Conservation (phyloP, 2,888 invertebrate species). For the Heliconius sara region DNA sequence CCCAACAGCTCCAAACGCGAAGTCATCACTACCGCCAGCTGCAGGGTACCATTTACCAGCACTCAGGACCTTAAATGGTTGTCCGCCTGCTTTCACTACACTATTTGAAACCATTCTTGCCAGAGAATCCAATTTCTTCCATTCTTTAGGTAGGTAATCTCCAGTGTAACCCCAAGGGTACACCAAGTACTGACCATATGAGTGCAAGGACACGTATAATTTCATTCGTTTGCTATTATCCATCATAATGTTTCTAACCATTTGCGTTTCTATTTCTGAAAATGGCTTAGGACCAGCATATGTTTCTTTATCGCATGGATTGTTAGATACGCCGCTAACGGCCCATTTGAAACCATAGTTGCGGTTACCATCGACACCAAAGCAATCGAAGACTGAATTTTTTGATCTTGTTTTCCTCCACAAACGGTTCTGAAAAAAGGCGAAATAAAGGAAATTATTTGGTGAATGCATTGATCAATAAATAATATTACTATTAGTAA, state of each 20-base stretch:
- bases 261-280: conserved; percentile 85
- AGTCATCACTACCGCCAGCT: conserved; percentile 86
- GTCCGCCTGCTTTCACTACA: conserved; percentile 72
- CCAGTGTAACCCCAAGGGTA: conserved; percentile 86
- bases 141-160: conserved; percentile 74
- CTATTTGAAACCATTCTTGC: conserved; percentile 71
- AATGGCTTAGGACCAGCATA: conserved; percentile 85
- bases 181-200: conserved; percentile 86
- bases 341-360: conserved; percentile 89
- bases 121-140: conserved; percentile 72
- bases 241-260: conserved; percentile 82
- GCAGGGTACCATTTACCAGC: conserved; percentile 84
- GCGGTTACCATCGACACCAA: conserved; percentile 87
- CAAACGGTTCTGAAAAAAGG: conserved; percentile 80
- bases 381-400: conserved; percentile 65
- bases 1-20: conserved; percentile 80
- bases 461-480: background rate
- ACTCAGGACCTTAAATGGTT: conserved; percentile 74
- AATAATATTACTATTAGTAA: too few relatives aligned
- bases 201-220: conserved; percentile 87
- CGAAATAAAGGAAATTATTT: background rate
- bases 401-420: conserved; percentile 86
- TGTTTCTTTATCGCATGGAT: conserved; percentile 84
- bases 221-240: conserved; percentile 79
- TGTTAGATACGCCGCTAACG: conserved; percentile 85